A percentile compares a stretch with the other conserved stretches of the same genome.
Evolutionary conservation across 2,797 vertebrate species (phyloP).

Genomic region (Halcyon badia): DNA sequence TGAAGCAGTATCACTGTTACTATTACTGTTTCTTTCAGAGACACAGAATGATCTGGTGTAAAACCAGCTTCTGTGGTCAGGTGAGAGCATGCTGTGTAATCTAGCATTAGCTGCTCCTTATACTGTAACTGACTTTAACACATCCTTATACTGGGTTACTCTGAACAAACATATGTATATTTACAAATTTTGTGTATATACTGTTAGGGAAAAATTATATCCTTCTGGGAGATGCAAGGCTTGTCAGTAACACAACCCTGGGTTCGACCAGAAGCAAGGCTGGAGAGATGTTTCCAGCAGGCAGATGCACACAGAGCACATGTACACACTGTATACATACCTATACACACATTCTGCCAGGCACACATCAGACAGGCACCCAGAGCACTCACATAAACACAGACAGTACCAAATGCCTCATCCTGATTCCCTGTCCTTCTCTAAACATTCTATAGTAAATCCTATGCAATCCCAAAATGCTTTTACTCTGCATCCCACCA

Average conservation of each 20-base stretch:
- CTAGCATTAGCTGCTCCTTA: not conserved
- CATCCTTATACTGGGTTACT: not conserved
- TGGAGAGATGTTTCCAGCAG: not conserved
- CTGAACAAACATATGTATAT: not conserved
- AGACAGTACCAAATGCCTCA: not conserved
- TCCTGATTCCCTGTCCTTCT: not conserved
- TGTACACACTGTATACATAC: fast-evolving
- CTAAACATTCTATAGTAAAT: not conserved
- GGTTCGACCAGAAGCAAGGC: not conserved
- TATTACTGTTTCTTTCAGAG: too few species aligned
- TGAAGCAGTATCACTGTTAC: not conserved
- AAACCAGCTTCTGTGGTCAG: not conserved
- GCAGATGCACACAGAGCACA: not conserved
- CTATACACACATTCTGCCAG: too few species aligned
- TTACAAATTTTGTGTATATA: not conserved
- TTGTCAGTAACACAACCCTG: too few species aligned
- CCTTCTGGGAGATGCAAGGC: not conserved
- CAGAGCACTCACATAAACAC: not conserved
- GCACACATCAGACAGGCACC: not conserved
- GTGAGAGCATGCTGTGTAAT: not conserved
- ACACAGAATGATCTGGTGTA: not conserved
- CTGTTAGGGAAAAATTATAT: not conserved
- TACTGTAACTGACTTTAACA: not conserved
- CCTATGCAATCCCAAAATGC: not conserved
- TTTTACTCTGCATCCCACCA: not conserved